A percentile compares a stretch with the other conserved stretches of the same genome.
Conservation (phyloP, 2,797 vertebrate species). For the Falco berigora region DNA sequence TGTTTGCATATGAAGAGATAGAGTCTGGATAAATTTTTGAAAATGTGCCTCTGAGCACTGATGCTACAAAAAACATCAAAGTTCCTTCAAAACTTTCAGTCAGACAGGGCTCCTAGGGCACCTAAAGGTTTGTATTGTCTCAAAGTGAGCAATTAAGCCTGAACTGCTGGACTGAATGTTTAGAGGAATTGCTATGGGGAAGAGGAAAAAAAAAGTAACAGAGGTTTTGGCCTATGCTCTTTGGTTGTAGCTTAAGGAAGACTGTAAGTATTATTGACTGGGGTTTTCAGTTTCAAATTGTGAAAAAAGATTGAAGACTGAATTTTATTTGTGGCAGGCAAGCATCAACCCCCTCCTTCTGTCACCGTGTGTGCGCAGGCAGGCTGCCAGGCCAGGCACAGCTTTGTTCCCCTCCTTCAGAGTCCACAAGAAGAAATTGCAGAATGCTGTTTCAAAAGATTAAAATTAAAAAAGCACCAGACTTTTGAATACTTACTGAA, state of each 20-base stretch:
- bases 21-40: not conserved
- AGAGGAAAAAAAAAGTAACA: not conserved
- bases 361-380: not conserved
- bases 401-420: not conserved
- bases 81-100: not conserved
- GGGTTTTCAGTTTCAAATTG: not conserved
- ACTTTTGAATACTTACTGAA: not conserved
- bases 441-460: not conserved
- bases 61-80: not conserved
- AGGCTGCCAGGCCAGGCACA: not conserved
- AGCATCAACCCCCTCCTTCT: not conserved
- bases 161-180: constrained; percentile 4
- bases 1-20: not conserved
- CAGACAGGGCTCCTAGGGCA: not conserved
- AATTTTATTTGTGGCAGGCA: not conserved
- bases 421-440: not conserved
- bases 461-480: not conserved
- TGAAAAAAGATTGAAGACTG: constrained; percentile 7
- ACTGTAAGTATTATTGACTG: not conserved
- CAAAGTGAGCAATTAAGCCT: constrained; percentile 23
- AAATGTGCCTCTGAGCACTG: not conserved
- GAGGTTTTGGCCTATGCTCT: not conserved
- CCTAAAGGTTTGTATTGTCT: not conserved
- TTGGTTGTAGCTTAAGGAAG: not conserved
- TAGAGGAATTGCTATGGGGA: not conserved